These are phyloP conservation scores for Microcebus jonahi DNA, from an alignment of 2,113 vertebrate genomes.

Conservation along the genomic window DNA sequence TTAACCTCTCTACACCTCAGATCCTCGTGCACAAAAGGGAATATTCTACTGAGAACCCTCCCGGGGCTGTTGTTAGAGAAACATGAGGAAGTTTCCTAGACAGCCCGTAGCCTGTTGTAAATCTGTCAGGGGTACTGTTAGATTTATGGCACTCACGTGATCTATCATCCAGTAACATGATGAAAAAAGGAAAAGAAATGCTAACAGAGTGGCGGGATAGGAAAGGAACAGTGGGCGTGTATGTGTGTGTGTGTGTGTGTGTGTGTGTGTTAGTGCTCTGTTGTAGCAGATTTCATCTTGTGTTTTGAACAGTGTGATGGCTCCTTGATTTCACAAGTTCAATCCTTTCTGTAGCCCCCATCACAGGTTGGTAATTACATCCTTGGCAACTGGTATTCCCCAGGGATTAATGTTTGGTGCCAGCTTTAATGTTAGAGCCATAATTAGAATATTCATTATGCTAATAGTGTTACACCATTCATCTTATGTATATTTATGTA, in stretches of 20 bases:
- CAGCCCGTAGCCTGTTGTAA: accelerated
- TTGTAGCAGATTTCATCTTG: neutral
- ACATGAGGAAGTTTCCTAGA: no score
- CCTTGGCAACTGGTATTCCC: constrained; percentile 30
- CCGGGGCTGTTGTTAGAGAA: neutral
- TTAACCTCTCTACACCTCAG: neutral
- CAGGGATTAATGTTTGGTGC: constrained; percentile 45
- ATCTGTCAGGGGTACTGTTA: neutral
- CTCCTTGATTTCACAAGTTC: neutral
- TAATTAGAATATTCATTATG: constrained; percentile 64
- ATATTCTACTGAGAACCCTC: accelerated
- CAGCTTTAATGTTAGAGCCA: constrained; percentile 39
- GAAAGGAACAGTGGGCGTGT: neutral
- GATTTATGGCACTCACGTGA: accelerated
- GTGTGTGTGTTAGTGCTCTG: no score
- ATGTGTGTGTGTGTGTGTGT: neutral
- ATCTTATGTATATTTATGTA: constrained; percentile 9
- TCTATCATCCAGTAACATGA: no score
- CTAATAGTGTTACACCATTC: neutral
- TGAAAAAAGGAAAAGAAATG: neutral
- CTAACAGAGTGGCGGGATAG: accelerated
- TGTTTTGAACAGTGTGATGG: neutral
- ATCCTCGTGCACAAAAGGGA: no score
- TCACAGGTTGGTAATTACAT: neutral
- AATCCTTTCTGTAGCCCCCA: neutral